A percentile compares a stretch with the other conserved stretches of the same genome.
Evolutionary conservation across 2,888 invertebrate species (phyloP).

Genomic region (Cosmia pyralina): DNA sequence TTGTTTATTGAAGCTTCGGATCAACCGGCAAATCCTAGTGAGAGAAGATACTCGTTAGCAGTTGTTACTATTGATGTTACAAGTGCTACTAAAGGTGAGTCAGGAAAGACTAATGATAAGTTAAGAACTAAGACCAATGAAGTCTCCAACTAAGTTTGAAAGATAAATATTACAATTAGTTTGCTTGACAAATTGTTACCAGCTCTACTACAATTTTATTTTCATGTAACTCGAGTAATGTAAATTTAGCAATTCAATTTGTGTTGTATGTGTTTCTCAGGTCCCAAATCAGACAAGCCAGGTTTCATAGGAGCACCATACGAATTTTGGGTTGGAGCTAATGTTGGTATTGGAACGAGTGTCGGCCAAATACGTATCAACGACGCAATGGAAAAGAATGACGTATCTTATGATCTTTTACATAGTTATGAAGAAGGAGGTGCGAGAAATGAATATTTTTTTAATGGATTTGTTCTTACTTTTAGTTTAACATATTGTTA

Average conservation of each 20-base stretch:
- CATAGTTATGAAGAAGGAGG: slow-evolving; percentile 96
- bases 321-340: slow-evolving; percentile 97
- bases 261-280: slow-evolving; percentile 73
- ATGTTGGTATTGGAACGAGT: slow-evolving; percentile 95
- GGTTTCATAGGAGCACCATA: slow-evolving; percentile 96
- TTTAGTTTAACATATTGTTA: neutral
- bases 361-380: slow-evolving; percentile 95
- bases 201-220: no score
- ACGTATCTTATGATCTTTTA: slow-evolving; percentile 94
- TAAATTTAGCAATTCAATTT: neutral
- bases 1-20: slow-evolving; percentile 96
- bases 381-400: slow-evolving; percentile 92
- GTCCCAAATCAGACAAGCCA: slow-evolving; percentile 90
- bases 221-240: neutral
- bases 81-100: slow-evolving; percentile 86
- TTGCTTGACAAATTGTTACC: neutral
- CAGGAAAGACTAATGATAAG: neutral
- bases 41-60: slow-evolving; percentile 94
- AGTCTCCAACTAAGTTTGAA: neutral
- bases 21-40: slow-evolving; percentile 95
- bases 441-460: neutral
- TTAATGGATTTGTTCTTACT: neutral
- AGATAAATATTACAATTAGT: neutral
- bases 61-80: slow-evolving; percentile 95
- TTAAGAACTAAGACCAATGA: neutral